Evolutionary conservation across 2,113 vertebrate genomes (phyloP), one percentile per base, ranked within the genome.

Genomic region (Clarias magur): DNA sequence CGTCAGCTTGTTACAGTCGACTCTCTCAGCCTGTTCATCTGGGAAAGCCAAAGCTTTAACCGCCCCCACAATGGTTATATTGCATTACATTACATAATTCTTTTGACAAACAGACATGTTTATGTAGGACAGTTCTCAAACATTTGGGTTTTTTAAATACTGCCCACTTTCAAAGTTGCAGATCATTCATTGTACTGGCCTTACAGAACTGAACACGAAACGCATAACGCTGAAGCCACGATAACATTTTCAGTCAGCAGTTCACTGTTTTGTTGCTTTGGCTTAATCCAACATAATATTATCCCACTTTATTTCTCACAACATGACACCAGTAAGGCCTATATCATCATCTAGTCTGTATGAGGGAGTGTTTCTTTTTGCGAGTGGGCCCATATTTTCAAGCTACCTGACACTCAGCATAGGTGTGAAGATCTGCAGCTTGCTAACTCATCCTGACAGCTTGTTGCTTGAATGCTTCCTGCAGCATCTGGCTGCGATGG

Each of bases 401-500:
- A 83, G 72, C n/a, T 38, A 27, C 59, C 48, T 73, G 83, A 75
- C 63, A 38, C 79, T 79, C 60, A 75, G 27, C 10, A 65, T 48
- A 70, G 75, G 68, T 21, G 21, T 63, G 27, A 17, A 38, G 81
- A 88, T 56, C 10, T 72, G 65, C 48, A 80, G 62, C 79, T 42
- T 60, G 78, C 72, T 73, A 87, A 79, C 88, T 80, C 80, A 84
- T 84, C 79, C 62, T 91, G 92, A 94, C 86, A 81, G 84, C 76
- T 84, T 87, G 89, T 88, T 91, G 87, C 87, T 92, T 84, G 84
- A 89, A 82, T 89, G 91, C 91, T 92, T 88, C 90, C 88, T 68
- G 57, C 48, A 86, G 90, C 93, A 93, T 90, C 93, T 94, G 93
- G 65, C 89, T 87, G 42, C 88, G 62, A 82, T 65, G 56, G 53